These are phyloP conservation scores for Lepidurus arcticus DNA, from an alignment of 1,140 invertebrate genomes.

Conservation along the genomic window DNA sequence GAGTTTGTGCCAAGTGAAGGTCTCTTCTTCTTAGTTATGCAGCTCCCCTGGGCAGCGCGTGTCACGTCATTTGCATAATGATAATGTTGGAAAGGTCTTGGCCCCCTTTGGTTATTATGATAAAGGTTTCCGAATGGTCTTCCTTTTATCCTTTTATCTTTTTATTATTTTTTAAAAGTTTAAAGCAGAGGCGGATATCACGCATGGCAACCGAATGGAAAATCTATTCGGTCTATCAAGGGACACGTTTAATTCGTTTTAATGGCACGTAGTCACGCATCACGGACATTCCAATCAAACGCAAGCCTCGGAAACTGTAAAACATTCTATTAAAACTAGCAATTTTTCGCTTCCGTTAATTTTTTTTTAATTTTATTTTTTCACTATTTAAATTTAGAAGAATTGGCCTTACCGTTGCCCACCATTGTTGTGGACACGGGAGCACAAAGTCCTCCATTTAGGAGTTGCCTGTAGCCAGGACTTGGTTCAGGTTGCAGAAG, in stretches of 20 bases:
- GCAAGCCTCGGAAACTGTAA: not conserved
- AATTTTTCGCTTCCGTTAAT: too few relatives aligned
- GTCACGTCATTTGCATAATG: conserved; percentile 21
- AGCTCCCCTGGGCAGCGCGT: conserved; percentile 19
- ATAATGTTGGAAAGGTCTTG: conserved; percentile 19
- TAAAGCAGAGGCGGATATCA: not conserved
- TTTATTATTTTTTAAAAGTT: conserved; percentile 10
- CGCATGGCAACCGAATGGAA: not conserved
- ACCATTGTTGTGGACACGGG: not conserved
- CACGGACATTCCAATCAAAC: not conserved
- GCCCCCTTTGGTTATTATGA: conserved; percentile 21
- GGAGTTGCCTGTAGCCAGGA: too few relatives aligned
- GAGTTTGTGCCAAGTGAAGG: not conserved
- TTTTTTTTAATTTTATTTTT: too few relatives aligned
- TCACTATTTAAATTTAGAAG: too few relatives aligned
- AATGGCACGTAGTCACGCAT: not conserved
- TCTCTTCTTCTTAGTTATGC: not conserved
- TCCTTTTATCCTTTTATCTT: conserved; percentile 7
- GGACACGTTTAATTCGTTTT: not conserved
- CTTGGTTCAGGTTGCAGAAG: not conserved
- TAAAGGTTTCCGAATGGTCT: conserved; percentile 11
- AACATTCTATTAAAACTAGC: too few relatives aligned
- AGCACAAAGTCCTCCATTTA: not conserved
- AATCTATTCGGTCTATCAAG: not conserved
- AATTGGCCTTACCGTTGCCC: too few relatives aligned